Percentiles rank a stretch among this genome's conserved stretches.
Evolutionary conservation across 2,797 vertebrate genomes (phyloP).

Genomic region (Sylvilagus floridanus): DNA sequence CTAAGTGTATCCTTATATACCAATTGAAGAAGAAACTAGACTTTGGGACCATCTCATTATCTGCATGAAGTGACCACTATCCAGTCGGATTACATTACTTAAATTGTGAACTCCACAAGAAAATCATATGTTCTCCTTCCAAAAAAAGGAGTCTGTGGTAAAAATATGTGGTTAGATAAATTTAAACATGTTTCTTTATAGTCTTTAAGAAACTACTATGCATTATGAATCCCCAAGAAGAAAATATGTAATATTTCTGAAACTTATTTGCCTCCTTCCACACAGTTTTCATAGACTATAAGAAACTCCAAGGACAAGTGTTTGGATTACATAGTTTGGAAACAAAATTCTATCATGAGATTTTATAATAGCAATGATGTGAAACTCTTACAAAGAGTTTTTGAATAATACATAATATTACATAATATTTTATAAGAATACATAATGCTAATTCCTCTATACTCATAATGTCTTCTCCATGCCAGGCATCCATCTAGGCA

Average conservation of each 20-base stretch:
- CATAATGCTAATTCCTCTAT: not conserved
- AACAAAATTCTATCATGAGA: not conserved
- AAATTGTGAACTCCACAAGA: constrained; percentile 30
- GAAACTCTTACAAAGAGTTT: not conserved
- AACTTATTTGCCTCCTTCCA: not conserved
- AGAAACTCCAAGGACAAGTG: not conserved
- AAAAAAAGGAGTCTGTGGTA: not conserved
- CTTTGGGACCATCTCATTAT: constrained; percentile 48
- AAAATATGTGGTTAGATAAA: constrained; percentile 32
- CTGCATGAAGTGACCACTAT: not conserved
- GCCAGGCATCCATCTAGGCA: not conserved
- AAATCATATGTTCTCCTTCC: constrained; percentile 37
- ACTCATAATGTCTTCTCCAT: not conserved
- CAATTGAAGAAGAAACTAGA: constrained; percentile 44
- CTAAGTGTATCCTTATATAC: constrained; percentile 17
- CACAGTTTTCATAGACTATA: not conserved
- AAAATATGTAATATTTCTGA: not conserved
- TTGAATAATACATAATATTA: constrained; percentile 4
- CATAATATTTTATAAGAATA: constrained; percentile 1
- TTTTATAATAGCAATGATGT: not conserved
- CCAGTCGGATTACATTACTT: constrained; percentile 50
- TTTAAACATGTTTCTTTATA: constrained; percentile 14
- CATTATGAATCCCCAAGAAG: not conserved
- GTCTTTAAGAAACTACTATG: not conserved
- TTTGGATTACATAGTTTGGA: not conserved